Evolutionary conservation across 2,113 vertebrate species (phyloP).

Genomic region (Mesembrinibis cayennensis): DNA sequence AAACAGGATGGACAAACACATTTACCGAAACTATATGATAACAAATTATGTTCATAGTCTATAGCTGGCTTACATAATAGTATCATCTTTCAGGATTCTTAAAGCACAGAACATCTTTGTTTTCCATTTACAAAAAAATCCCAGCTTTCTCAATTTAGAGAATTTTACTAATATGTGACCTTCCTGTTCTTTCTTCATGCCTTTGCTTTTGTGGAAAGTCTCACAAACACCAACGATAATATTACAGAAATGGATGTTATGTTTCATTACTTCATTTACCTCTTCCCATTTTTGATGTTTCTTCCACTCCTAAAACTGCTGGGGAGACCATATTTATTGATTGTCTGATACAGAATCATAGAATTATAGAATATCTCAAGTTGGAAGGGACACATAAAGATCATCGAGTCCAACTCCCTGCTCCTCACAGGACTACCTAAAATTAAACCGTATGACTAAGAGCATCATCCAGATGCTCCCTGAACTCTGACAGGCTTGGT

Average conservation of each 20-base stretch:
- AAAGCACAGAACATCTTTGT: background rate
- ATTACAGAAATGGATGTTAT: background rate
- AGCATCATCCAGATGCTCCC: accelerated
- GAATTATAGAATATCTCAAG: background rate
- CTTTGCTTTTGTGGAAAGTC: background rate
- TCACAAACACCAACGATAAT: background rate
- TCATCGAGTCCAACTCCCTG: background rate
- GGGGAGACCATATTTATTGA: background rate
- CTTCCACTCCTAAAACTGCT: background rate
- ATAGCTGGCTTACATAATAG: background rate
- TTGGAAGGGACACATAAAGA: background rate
- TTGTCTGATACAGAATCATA: background rate
- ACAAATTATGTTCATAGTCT: background rate
- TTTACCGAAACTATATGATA: background rate
- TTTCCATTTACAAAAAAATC: background rate
- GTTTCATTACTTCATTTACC: background rate
- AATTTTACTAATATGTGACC: background rate
- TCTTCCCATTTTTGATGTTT: background rate
- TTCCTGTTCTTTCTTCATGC: background rate
- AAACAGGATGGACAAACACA: background rate
- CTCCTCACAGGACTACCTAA: background rate
- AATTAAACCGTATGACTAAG: background rate
- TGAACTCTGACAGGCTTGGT: background rate
- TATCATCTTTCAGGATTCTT: background rate
- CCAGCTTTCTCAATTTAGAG: background rate